phyloP scores from a whole-genome alignment of 2,888 invertebrate species.

The Nemotelus pantherinus region DNA sequence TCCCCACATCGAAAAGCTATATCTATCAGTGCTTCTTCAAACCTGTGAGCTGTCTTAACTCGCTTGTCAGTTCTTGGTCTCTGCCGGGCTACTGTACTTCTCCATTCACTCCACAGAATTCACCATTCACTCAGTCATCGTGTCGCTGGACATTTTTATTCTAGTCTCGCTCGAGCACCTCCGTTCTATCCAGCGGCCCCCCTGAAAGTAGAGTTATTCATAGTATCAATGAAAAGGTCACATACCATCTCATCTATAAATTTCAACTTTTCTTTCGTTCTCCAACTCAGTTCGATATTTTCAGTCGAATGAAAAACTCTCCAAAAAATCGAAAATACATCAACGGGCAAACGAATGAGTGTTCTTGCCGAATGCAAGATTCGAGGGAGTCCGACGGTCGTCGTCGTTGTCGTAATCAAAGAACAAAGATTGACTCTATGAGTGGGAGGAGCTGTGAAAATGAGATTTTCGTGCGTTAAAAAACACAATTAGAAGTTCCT shows the following conservation, averaged over 20 bases:
- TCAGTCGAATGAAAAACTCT: not conserved
- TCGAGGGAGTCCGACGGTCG: not conserved
- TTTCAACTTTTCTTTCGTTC: not conserved
- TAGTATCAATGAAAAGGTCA: conserved; percentile 7
- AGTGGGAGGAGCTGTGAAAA: not conserved
- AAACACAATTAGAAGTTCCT: conserved; percentile 28
- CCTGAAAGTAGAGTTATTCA: no score
- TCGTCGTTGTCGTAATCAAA: not conserved
- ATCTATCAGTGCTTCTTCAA: not conserved
- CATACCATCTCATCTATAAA: conserved; percentile 4
- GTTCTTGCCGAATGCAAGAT: no score
- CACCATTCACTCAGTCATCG: no score
- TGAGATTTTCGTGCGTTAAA: not conserved
- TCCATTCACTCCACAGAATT: no score
- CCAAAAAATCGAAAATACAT: conserved; percentile 20
- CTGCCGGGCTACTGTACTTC: no score
- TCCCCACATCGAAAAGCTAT: no score
- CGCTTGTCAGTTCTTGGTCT: not conserved
- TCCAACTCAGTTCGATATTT: not conserved
- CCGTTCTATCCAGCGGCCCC: no score
- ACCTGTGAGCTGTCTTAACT: not conserved
- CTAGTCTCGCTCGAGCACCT: no score
- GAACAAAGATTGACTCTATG: not conserved
- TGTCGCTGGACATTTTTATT: no score
- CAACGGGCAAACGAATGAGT: not conserved